Base-by-base conservation (phyloP, 2,888 invertebrate species). In the Ectobius pallidus region DNA sequence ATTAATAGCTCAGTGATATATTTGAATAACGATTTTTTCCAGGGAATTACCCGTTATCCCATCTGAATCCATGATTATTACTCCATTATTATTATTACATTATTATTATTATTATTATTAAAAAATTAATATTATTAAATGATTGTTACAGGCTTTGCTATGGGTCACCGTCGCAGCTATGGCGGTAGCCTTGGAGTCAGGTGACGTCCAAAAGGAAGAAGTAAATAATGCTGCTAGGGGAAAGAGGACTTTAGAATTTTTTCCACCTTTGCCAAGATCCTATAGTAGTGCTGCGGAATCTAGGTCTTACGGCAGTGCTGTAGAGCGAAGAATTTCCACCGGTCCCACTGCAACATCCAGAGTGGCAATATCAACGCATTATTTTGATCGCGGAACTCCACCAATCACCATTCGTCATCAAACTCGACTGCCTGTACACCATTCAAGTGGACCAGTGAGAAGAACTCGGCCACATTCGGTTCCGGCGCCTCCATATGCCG, bases 401-500 rank as follows among this genome's bases (percentile, higher is more conserved):
- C 72, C 76, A 22, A 27, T 74, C 20, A 72, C 73, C 14, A 61
- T 73, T 11, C 75, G 75, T 18, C 76, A 76, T 44, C 65, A 65
- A 18, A 44, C 65, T 20, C 49, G 65, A 25, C 1, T 65, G 42
- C 22, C 68, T 63, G 2, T 7, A 39, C 46, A 20, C 63, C 65
- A 61, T 25, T 3, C 69, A 32, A n/a, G 62, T 49, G 42, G 69
- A 20, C 3, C 68, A 11, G 20, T 39, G 16, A 32, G 70, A 3
- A 27, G 71, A 30, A 71, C 71, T 6, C 69, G 74, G 1, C 75
- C 76, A 2, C 72, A 69, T n/a, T 32, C 69, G 0, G 44, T 55
- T n/a, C 67, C 72, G 11, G 73, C 88, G 70, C 91, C 92, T 3
- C 90, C 92, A 0, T 92, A 92, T 78, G 92, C 92, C 1, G 92